Conservation (phyloP, 2,888 invertebrate genomes). For the Scotopteryx bipunctaria region DNA sequence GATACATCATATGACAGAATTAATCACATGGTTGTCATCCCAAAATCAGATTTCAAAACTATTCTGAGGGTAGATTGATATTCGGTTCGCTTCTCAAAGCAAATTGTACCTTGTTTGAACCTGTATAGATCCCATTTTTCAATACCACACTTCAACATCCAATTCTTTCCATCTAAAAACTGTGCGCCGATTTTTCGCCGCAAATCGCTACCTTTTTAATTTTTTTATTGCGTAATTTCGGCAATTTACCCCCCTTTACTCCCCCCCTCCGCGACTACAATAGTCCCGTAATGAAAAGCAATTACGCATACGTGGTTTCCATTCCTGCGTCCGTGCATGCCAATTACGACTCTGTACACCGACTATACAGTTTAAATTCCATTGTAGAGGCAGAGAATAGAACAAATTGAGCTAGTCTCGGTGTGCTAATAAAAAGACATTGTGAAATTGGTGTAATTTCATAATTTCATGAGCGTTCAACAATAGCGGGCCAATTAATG, state of each 20-base stretch:
- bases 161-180: background rate
- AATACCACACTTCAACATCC: background rate
- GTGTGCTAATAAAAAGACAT: slow-evolving; percentile 76
- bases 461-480: slow-evolving; percentile 60
- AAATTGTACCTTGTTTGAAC: no score
- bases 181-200: slow-evolving; percentile 17
- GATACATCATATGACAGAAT: no score
- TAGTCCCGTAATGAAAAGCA: slow-evolving; percentile 79
- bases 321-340: slow-evolving; percentile 42
- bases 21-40: no score
- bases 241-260: slow-evolving; percentile 62
- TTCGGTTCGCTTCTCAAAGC: no score
- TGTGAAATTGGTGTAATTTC: slow-evolving; percentile 79
- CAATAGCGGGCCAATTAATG: slow-evolving; percentile 33
- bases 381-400: slow-evolving; percentile 61
- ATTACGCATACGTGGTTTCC: slow-evolving; percentile 81
- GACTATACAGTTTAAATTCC: slow-evolving; percentile 34
- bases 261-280: slow-evolving; percentile 59
- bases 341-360: slow-evolving; percentile 44
- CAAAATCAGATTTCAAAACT: no score
- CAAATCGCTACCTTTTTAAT: slow-evolving; percentile 61
- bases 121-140: background rate
- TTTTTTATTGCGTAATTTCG: slow-evolving; percentile 79
- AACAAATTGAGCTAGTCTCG: slow-evolving; percentile 73
- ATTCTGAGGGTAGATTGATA: no score